Base-by-base conservation (phyloP, 2,888 invertebrate genomes). In the Drosophila multiciliata region DNA sequence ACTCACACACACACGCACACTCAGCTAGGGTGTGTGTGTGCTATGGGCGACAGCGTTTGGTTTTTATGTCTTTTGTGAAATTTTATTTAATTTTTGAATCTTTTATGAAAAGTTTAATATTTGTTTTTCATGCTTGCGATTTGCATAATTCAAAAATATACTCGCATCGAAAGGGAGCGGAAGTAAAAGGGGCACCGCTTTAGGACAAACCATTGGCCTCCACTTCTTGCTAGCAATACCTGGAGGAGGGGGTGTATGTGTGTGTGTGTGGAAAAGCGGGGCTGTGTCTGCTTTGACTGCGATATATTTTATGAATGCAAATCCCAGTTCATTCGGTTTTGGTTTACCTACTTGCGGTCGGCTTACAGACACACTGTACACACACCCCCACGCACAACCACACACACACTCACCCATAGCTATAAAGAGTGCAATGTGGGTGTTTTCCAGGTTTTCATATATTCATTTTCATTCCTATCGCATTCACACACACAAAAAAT, bases 81-180 rank as follows among this genome's bases (percentile, higher is more conserved):
- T 90, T 90, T 87, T 90, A 87, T 87, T 87, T 90, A 87, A 87
- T 87, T 87, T 89, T 89, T 90, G 82, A 89, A 87, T 90, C 84
- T 90, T 90, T 89, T 83, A 89, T 89, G 89, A 84, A 89, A 87
- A 90, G 90, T 87, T 90, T 86, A 89, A 87, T 87, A 87, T 87
- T 87, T 87, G 90, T 87, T 90, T 87, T 90, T 87, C 84, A 87
- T 89, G 90, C 89, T 84, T 73, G 89, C 90, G 89, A 87, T 87
- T 87, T 87, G 87, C 87, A 87, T 87, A 87, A 87, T 87, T 90
- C 87, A 83, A 79, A 70, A 83, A 73, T 67, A 82, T 73, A 66
- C 55, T 60, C 45, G 68, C 59, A 66, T 60, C 65, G 40, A 53
- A 20, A 20, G 23, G 55, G n/a, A 53, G 29, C 57, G 38, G 23